Evolutionary conservation across 2,113 vertebrate genomes (phyloP), one percentile per base, ranked within the genome.

Genomic region (Clarias macrocephalus): DNA sequence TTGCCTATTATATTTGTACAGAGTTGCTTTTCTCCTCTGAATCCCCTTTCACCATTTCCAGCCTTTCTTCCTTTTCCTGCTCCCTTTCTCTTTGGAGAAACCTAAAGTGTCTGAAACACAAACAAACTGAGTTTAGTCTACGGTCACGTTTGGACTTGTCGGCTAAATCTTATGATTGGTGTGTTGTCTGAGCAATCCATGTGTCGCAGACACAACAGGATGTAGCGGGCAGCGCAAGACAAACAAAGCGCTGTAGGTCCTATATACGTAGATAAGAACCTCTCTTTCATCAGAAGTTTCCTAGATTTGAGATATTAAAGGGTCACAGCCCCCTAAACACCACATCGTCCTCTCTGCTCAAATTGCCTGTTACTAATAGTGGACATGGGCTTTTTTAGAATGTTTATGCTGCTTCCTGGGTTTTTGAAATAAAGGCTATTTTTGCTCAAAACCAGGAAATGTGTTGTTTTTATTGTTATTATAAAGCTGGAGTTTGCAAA

Each of bases 241-340:
- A 88, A 90, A 83, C 85, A 84, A 76, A 77, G 62, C 10, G 60
- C 87, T 84, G 89, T 82, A 86, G 89, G 89, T 90, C 87, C 85
- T 76, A 84, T 66, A 62, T 52, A 10, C 42, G 42, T 25, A 59
- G 85, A 90, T 86, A 87, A 88, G 57, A 81, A 28, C 85, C 63
- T 88, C 65, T 82, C 81, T 86, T 82, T 88, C 66, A 88, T 88
- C 42, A 54, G 18, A 8, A 65, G 19, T 30, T 79, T 54, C 11
- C 66, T 15, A 62, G 57, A 87, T 21, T 25, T 54, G 8, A 76
- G 86, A 87, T 87, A 82, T 83, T 75, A 87, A 83, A 87, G 86
- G 68, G 79, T 63, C 59, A 76, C 16, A 52, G 80, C 15, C 57
- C 15, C n/a, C 28, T 54, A 81, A 82, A 73, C 37, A 82, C 15